Conservation (phyloP, 1,140 invertebrate species). For the Oppia nitens region DNA sequence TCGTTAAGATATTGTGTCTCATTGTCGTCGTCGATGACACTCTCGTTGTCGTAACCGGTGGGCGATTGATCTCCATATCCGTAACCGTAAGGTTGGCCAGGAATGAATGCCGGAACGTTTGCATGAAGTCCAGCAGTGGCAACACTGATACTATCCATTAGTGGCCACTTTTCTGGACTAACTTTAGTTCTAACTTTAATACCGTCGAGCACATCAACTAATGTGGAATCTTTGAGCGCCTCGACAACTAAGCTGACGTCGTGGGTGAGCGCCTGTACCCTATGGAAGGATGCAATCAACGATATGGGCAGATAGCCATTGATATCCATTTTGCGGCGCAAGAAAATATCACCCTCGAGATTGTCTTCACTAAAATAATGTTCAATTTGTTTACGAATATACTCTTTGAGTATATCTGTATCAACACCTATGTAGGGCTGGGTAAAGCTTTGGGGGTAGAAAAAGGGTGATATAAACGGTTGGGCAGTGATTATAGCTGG, state of each 20-base stretch:
- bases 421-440: neutral
- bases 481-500: no score
- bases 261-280: constrained; percentile 67
- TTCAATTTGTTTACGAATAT: constrained; percentile 35
- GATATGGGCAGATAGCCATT: constrained; percentile 82
- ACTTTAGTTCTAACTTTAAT: constrained; percentile 61
- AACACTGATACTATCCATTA: neutral
- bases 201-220: constrained; percentile 58
- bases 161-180: constrained; percentile 35
- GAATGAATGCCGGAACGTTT: constrained; percentile 67
- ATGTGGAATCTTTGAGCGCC: constrained; percentile 59
- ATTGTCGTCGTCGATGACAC: no score
- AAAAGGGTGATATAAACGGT: constrained; percentile 3
- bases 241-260: constrained; percentile 62
- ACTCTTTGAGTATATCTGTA: constrained; percentile 7
- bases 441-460: neutral
- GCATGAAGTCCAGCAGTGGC: constrained; percentile 44
- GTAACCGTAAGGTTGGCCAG: constrained; percentile 25
- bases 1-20: no score
- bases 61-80: neutral
- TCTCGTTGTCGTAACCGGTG: no score
- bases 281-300: constrained; percentile 86
- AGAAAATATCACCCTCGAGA: constrained; percentile 82
- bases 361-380: constrained; percentile 99
- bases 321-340: constrained; percentile 86